Base-by-base conservation (phyloP, 1,140 invertebrate species). In the Hesperophylax magnus region DNA sequence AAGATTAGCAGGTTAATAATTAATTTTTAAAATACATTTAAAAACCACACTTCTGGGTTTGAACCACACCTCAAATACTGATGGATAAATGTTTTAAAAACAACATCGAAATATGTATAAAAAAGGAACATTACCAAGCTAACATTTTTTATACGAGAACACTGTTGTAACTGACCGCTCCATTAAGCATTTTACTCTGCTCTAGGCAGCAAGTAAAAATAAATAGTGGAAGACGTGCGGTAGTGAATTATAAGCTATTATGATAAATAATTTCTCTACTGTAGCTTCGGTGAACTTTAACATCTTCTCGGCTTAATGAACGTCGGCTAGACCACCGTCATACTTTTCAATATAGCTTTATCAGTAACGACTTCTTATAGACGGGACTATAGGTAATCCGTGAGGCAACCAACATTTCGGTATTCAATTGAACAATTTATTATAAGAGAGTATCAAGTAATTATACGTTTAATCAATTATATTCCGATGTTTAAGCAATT, bases 261-360 rank as follows among this genome's bases (percentile, higher is more conserved):
- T 75, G 72, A 75, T 75, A 75, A 75, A 58, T 58, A 75, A 56
- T 52, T 75, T 75, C 72, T 34, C 72, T 47, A 11, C 11, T 8
- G 39, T 15, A 75, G 20, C 54, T 60, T 75, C 58, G 58, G 53
- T 34, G 72, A 75, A 56, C 72, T 75, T 75, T 75, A 75, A 75
- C 72, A 22, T 53, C 27, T 65, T 34, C 67, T 60, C 24, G 53
- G 22, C 72, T 34, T 75, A 75, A 75, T 75, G 72, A 75, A 75
- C 27, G 72, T 31, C 72, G 15, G 72, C 3, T 27, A 22, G 69
- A 67, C 17, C 52, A 53, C 39, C 69, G 18, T 15, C 17, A 27
- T 72, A 54, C 8, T 72, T 47, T 31, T 11, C 63, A n/a, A 31
- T 67, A 67, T 67, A 27, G 63, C 63, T 67, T 67, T 67, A 67